Evolutionary conservation across 2,113 vertebrate species (phyloP), one percentile per base, ranked within the genome.

Genomic region (Anser cygnoides): DNA sequence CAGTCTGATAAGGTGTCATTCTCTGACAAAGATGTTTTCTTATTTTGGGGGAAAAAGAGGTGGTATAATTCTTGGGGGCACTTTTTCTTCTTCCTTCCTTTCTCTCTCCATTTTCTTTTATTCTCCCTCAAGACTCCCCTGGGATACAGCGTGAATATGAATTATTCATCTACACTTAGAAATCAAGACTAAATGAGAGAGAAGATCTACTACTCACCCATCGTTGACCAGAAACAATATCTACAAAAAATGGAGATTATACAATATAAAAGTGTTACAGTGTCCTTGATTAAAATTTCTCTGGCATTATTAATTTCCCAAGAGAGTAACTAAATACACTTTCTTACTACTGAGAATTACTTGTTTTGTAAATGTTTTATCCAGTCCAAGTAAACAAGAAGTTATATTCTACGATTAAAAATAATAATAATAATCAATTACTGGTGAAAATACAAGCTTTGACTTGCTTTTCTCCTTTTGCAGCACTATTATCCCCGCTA

Each of bases 241-340:
- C 96, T 97, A 75, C 35, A 95, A 95, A 87, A 93, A 95, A 57
- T 9, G 95, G 73, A 96, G 33, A 91, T 94, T 70, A 77, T 43
- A 82, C 85, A 92, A 82, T 63, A 52, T 46, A 75, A 91, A 87
- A 79, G 44, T 5, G 59, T 25, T 57, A 54, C 4, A 1, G 57
- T 10, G 5, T 54, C 66, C 89, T 93, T 84, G 70, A 70, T 33
- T 46, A 35, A 79, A 87, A 79, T 54, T 87, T 35, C 6, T 61
- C 71, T 76, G 23, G 43, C 95, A 87, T 82, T 12, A 52, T 72
- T 17, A 16, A 12, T 87, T 93, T 87, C 77, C 49, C 52, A 49
- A 28, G 6, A 75, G 73, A 95, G 33, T 31, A 55, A 49, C 39
- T 8, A 84, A 89, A 75, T 46, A 52, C 10, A 29, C 33, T 39